Base-by-base conservation (phyloP, 2,888 invertebrate species). In the Nematopogon swammerdamellus region DNA sequence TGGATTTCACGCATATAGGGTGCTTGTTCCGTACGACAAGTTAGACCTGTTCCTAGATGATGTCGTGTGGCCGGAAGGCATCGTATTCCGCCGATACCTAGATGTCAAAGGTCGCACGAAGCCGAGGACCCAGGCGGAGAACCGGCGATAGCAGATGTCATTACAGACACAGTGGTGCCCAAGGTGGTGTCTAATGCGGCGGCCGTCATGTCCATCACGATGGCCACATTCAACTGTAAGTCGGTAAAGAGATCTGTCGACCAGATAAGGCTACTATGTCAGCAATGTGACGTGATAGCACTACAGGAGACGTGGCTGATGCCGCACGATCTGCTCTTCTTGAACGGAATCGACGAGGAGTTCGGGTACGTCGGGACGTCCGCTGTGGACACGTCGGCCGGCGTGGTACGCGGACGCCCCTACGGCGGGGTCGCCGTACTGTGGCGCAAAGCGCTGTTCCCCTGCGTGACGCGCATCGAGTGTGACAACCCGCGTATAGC, bases 11-110 rank as follows among this genome's bases (percentile, higher is more conserved):
- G 49, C 54, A 1, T 56, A 52, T 16, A 56, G 53, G 45, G 45
- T 56, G 2, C 53, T 43, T 29, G 51, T 54, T 0, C 50, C 55
- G 1, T 50, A 45, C 19, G 3, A 30, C 2, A 56, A 53, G 30
- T 1, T 51, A 4, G 1, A 29, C 10, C 1, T 47, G 14, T 54
- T 56, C 48, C 20, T 56, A 10, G 14, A 52, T 10, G 48, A 52
- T 42, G 25, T 47, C 2, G 42, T 56, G 8, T 56, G 56, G 56
- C 56, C 55, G 1, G 50, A 53, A 4, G 55, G 56, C 4, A 44
- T 54, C 10, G 16, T 25, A 4, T 54, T 47, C 36, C 25, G 53
- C 16, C 50, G 50, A 3, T 55, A 53, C 47, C 36, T 54, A 16
- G 43, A 49, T 25, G 36, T 36, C 36, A 36, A 36, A 14, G 36